Evolutionary conservation across 2,888 invertebrate species (phyloP).

Genomic region (Drosophila diplacantha): DNA sequence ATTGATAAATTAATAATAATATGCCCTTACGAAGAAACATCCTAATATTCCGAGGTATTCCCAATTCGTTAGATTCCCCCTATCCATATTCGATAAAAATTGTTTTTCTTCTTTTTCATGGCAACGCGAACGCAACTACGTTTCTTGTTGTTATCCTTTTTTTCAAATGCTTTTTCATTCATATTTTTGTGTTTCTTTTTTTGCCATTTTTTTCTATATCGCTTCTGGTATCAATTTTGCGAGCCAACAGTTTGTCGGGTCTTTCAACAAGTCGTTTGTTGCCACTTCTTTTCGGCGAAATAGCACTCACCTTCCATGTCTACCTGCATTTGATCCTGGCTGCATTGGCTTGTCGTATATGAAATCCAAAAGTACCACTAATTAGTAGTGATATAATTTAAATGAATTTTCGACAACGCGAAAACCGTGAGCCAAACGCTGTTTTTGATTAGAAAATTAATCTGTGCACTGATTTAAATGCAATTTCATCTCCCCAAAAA

Average conservation of each 20-base stretch:
- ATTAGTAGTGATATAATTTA: slow-evolving; percentile 29
- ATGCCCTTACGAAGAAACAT: neutral
- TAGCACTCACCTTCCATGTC: slow-evolving; percentile 23
- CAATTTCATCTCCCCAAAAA: slow-evolving; percentile 33
- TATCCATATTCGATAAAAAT: slow-evolving; percentile 2
- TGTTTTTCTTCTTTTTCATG: slow-evolving; percentile 18
- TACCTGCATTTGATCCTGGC: neutral
- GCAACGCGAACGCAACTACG: slow-evolving; percentile 30
- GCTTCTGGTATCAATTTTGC: slow-evolving; percentile 18
- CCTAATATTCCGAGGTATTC: slow-evolving; percentile 1
- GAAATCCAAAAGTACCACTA: slow-evolving; percentile 10
- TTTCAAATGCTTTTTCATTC: slow-evolving; percentile 17
- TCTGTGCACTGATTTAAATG: slow-evolving; percentile 39
- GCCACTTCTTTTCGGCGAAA: slow-evolving; percentile 8
- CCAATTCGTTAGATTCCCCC: neutral
- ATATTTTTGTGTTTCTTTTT: slow-evolving; percentile 27
- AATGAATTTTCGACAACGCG: slow-evolving; percentile 12
- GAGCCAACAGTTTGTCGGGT: slow-evolving; percentile 28
- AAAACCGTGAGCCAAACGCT: neutral
- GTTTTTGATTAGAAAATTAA: slow-evolving; percentile 38
- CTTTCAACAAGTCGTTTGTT: slow-evolving; percentile 36
- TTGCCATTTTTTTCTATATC: slow-evolving; percentile 20
- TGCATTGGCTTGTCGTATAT: neutral
- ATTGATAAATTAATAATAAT: neutral
- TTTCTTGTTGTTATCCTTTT: slow-evolving; percentile 22